These are phyloP conservation scores for Meda fulgida DNA, from an alignment of 2,797 vertebrate genomes.

Conservation along the genomic window DNA sequence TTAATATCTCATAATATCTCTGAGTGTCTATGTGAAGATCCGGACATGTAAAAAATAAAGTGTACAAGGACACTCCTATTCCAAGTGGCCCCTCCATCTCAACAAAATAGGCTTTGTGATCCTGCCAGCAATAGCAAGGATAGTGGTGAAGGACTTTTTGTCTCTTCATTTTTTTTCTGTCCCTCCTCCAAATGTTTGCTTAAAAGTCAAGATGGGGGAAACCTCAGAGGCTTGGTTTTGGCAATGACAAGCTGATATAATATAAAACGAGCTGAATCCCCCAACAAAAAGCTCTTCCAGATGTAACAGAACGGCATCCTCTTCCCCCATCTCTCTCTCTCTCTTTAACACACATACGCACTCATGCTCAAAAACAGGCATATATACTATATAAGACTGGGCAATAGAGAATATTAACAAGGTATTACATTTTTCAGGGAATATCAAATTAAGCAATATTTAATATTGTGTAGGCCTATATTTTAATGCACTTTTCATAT, in stretches of 20 bases:
- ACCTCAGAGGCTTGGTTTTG: slow-evolving; percentile 66
- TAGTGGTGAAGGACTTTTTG: slow-evolving; percentile 67
- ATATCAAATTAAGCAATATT: background rate
- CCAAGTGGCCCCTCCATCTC: slow-evolving; percentile 63
- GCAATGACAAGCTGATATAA: slow-evolving; percentile 63
- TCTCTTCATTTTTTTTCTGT: slow-evolving; percentile 66
- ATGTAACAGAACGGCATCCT: slow-evolving; percentile 63
- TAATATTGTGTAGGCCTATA: background rate
- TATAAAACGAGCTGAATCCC: slow-evolving; percentile 61
- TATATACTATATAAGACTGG: background rate
- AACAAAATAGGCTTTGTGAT: slow-evolving; percentile 78
- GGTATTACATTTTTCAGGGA: background rate
- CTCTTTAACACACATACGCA: background rate
- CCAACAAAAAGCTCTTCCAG: slow-evolving; percentile 74
- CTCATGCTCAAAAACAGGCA: background rate
- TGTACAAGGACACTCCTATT: slow-evolving; percentile 61
- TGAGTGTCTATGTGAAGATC: slow-evolving; percentile 45
- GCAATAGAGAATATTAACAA: background rate
- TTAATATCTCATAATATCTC: slow-evolving; percentile 10
- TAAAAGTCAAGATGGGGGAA: slow-evolving; percentile 74
- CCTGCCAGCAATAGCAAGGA: slow-evolving; percentile 74
- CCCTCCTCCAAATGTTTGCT: slow-evolving; percentile 75
- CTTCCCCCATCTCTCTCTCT: slow-evolving; percentile 55
- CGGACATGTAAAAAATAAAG: slow-evolving; percentile 64
- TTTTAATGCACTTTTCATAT: background rate